Base-by-base conservation (phyloP, 2,888 invertebrate genomes). In the Nudaria mundana region DNA sequence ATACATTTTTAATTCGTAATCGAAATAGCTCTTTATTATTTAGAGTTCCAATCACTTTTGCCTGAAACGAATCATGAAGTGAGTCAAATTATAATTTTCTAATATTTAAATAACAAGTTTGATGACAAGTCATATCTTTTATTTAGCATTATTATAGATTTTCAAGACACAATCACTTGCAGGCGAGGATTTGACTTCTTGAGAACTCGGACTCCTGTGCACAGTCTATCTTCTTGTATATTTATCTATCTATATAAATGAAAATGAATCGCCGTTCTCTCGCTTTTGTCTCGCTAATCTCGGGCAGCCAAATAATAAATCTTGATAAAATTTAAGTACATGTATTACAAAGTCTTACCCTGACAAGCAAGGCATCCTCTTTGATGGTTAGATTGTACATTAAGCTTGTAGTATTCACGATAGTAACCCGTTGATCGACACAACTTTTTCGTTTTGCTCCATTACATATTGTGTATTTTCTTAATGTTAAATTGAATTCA, bases 1-100 rank as follows among this genome's bases (percentile, higher is more conserved):
- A 37, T 6, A 37, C n/a, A 18, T 37, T 25, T 13, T 25, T 37
- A 7, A 30, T 18, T 5, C 25, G 31, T 1, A 37, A 6, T 16
- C 25, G 24, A 1, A 25, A 1, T 5, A 31, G 5, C 6, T 30
- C 30, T 25, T 18, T 37, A 1, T 37, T n/a, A 18, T 37, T 25
- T 22, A 31, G 15, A 13, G 10, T 25, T 1, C 25, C 30, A 7
- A 14, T 13, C 25, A 37, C 5, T 37, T 10, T 37, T 3, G 12
- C 30, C 31, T 37, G 37, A 30, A 37, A 37, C 7, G 3, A 26
- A 25, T 6, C 5, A 2, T 20, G n/a, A 22, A 22, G 6, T 12
- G 5, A 28, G 11, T 11, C 13, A 28, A 13, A 10, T 28, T 12
- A 28, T 28, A 28, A 12, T 20, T 20, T 20, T n/a, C n/a, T n/a